phyloP scores from a whole-genome alignment of 1,140 invertebrate genomes.

The Plectus sambesii region DNA sequence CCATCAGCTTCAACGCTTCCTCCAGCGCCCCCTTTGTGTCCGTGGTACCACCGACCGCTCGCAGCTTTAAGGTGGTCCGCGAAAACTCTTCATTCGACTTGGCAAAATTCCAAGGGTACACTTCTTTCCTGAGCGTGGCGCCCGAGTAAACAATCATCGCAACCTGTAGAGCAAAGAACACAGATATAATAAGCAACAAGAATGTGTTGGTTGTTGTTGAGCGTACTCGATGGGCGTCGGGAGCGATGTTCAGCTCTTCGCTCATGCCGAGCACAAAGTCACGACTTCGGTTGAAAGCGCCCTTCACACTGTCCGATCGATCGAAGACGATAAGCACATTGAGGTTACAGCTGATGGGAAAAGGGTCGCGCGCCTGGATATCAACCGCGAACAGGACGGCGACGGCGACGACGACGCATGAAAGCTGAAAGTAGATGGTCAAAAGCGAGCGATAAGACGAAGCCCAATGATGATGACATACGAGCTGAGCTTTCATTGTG shows the following conservation, averaged over 20 bases:
- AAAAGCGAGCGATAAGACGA: no score
- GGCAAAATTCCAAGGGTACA: constrained; percentile 42
- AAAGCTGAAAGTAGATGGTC: no score
- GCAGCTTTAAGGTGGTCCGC: constrained; percentile 23
- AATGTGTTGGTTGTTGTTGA: no score
- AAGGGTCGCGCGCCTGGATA: no score
- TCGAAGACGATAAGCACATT: constrained; percentile 44
- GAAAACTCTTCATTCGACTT: constrained; percentile 40
- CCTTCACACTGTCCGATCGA: constrained; percentile 39
- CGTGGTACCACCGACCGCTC: constrained; percentile 41
- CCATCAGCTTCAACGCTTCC: constrained; percentile 36
- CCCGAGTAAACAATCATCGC: constrained; percentile 45
- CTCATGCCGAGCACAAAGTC: constrained; percentile 41
- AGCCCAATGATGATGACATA: no score
- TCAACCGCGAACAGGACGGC: no score
- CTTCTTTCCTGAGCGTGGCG: constrained; percentile 30
- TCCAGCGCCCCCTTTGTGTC: constrained; percentile 40
- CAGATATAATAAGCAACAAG: no score
- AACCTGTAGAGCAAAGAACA: no score
- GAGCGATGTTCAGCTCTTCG: constrained; percentile 40
- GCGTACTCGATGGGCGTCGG: constrained; percentile 34
- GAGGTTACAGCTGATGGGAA: constrained; percentile 36
- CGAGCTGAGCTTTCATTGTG: no score
- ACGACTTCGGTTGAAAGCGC: constrained; percentile 36
- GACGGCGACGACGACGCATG: no score